These are phyloP conservation scores for Pollachius pollachius DNA, from an alignment of 2,113 vertebrate genomes.

Conservation along the genomic window DNA sequence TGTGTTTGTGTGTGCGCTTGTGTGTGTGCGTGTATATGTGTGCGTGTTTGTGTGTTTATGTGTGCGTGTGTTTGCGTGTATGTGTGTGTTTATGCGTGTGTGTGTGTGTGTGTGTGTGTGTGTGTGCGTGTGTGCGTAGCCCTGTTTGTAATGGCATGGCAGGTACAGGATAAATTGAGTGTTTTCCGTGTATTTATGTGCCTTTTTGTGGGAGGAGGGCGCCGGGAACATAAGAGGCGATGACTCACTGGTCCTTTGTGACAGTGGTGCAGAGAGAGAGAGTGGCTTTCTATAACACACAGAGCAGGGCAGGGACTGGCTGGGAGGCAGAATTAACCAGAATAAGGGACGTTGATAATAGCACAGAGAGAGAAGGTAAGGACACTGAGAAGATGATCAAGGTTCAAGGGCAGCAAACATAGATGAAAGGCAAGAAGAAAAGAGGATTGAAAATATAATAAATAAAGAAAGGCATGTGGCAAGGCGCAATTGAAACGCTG, in stretches of 20 bases:
- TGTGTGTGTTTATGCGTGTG: not conserved
- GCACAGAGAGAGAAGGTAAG: slow-evolving; percentile 38
- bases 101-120: not conserved
- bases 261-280: slow-evolving; percentile 71
- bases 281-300: slow-evolving; percentile 47
- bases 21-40: slow-evolving; percentile 10
- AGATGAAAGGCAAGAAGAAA: slow-evolving; percentile 50
- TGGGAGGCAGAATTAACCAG: slow-evolving; percentile 29
- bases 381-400: slow-evolving; percentile 21
- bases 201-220: slow-evolving; percentile 62
- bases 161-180: slow-evolving; percentile 61
- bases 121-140: slow-evolving; percentile 1
- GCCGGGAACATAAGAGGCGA: slow-evolving; percentile 68
- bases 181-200: slow-evolving; percentile 45
- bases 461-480: slow-evolving; percentile 43
- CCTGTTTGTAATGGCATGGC: slow-evolving; percentile 53
- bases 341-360: too few relatives aligned
- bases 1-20: slow-evolving; percentile 7
- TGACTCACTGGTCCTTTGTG: slow-evolving; percentile 75
- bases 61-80: slow-evolving; percentile 25
- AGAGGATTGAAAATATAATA: slow-evolving; percentile 44
- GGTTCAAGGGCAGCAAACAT: slow-evolving; percentile 13
- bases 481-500: slow-evolving; percentile 9
- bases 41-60: slow-evolving; percentile 5
- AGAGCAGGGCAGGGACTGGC: slow-evolving; percentile 50